Conservation (phyloP, 2,888 invertebrate species). For the Nowickia ferox region DNA sequence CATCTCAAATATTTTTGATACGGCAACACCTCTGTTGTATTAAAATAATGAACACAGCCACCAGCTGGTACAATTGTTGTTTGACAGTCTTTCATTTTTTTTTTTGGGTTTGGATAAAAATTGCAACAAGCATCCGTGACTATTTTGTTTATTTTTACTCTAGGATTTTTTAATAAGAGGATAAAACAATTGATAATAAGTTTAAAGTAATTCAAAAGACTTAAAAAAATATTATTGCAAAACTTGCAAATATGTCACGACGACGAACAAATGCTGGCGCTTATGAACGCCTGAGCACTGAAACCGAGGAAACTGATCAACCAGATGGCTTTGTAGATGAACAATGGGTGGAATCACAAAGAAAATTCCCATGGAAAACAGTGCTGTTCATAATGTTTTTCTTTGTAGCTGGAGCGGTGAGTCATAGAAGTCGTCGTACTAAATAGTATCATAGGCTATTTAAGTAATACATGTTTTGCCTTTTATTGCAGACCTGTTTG, state of each 20-base stretch:
- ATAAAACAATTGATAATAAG: background rate
- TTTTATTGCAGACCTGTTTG: constrained; percentile 84
- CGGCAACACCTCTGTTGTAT: constrained; percentile 1
- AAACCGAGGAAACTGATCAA: constrained; percentile 58
- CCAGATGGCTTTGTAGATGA: constrained; percentile 72
- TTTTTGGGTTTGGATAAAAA: constrained; percentile 28
- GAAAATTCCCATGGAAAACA: constrained; percentile 93
- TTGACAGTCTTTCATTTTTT: constrained; percentile 9
- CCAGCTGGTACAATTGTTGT: background rate
- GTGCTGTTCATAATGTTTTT: constrained; percentile 90
- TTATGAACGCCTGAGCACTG: constrained; percentile 51
- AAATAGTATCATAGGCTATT: background rate
- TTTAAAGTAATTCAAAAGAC: background rate
- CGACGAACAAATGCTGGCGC: constrained; percentile 67
- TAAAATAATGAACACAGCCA: constrained; percentile 19
- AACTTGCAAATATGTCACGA: constrained; percentile 64
- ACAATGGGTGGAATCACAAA: constrained; percentile 87
- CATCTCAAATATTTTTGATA: background rate
- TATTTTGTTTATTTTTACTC: constrained; percentile 56
- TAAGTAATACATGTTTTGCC: background rate
- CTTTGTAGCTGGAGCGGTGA: constrained; percentile 88
- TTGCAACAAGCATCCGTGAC: background rate
- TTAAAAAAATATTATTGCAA: background rate
- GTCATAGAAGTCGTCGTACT: constrained; percentile 45
- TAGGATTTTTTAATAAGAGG: constrained; percentile 30